These are phyloP conservation scores for Fopius arisanus DNA, from an alignment of 1,140 invertebrate genomes.

Conservation along the genomic window DNA sequence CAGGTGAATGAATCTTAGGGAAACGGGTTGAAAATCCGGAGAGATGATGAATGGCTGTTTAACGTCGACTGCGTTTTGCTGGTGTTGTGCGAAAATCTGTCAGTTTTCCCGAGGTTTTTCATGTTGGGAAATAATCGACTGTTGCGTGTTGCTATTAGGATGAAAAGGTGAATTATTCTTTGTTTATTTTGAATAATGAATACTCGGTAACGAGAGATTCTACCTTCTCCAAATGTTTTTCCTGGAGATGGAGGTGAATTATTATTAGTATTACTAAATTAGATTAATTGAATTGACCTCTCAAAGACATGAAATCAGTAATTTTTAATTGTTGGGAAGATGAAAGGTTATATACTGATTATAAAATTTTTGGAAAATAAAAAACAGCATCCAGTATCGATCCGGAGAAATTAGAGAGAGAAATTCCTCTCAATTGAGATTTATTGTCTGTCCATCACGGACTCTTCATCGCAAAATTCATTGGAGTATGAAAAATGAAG, in stretches of 20 bases:
- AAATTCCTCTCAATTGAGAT: background rate
- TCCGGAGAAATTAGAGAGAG: background rate
- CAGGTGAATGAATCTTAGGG: background rate
- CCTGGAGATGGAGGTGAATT: no score
- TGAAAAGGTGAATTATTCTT: no score
- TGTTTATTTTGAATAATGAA: no score
- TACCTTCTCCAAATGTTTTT: no score
- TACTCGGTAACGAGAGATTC: no score
- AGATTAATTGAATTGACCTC: no score
- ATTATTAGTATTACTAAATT: no score
- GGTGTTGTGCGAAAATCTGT: conserved; percentile 22
- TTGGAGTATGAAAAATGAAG: background rate
- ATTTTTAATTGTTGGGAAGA: no score
- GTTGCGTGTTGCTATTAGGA: conserved; percentile 15
- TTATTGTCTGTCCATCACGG: background rate
- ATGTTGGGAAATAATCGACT: conserved; percentile 25
- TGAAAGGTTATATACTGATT: no score
- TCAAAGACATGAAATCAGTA: no score
- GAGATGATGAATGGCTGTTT: conserved; percentile 46
- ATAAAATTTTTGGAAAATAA: no score
- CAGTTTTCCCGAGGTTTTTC: conserved; percentile 34
- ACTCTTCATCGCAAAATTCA: background rate
- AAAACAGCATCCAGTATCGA: no score
- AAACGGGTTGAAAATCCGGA: background rate
- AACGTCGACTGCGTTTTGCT: background rate